Conservation (phyloP, 2,888 invertebrate species). For the Seira sanloemensis region DNA sequence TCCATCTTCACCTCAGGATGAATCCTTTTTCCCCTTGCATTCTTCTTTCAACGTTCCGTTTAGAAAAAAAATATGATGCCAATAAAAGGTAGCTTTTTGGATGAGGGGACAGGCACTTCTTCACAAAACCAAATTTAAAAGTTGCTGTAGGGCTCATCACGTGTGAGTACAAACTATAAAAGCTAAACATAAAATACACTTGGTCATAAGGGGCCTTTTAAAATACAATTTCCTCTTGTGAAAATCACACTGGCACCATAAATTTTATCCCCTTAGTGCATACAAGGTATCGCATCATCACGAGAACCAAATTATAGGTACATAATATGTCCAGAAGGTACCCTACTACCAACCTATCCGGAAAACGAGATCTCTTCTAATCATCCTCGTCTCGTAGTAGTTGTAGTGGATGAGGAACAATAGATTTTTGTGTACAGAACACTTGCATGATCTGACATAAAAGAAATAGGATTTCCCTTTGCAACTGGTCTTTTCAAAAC, state of each 20-base stretch:
- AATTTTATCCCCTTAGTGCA: conserved; percentile 40
- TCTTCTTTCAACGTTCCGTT: no score
- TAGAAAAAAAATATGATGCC: no score
- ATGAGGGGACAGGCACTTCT: not conserved
- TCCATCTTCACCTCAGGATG: not conserved
- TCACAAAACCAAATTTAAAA: no score
- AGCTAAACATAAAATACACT: not conserved
- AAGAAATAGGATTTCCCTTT: not conserved
- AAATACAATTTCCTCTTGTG: conserved; percentile 24
- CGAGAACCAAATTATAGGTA: conserved; percentile 1
- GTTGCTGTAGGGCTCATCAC: no score
- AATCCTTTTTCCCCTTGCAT: not conserved
- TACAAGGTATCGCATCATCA: conserved; percentile 9
- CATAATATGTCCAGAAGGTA: not conserved
- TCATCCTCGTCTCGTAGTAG: no score
- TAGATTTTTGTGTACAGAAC: not conserved
- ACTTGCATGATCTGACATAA: conserved; percentile 1
- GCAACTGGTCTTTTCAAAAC: conserved; percentile 45
- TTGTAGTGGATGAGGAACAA: conserved; percentile 2
- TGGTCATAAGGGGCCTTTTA: not conserved
- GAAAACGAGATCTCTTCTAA: not conserved
- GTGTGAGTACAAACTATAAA: no score
- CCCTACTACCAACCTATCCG: not conserved
- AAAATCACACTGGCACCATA: conserved; percentile 43
- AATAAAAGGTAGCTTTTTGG: no score